A percentile compares a stretch with the other conserved stretches of the same genome.
Conservation (phyloP, 1,140 invertebrate species). For the Argopecten irradians region DNA sequence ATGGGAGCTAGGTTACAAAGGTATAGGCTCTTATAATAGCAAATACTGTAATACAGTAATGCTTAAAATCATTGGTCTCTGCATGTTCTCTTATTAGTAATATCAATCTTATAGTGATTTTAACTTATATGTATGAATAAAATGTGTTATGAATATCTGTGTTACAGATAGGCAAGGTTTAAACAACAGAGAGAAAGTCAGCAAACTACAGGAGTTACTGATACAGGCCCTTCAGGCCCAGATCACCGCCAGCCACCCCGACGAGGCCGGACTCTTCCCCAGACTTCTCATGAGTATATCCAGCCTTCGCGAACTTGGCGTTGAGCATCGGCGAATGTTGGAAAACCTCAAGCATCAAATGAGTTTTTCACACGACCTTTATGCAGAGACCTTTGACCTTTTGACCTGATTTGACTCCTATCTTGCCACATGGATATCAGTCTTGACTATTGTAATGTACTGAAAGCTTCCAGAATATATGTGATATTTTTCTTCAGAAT, state of each 20-base stretch:
- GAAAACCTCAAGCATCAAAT: conserved; percentile 72
- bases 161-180: conserved; percentile 72
- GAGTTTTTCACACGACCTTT: conserved; percentile 72
- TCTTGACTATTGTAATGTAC: conserved; percentile 16
- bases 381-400: conserved; percentile 75
- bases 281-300: conserved; percentile 76
- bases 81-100: too few relatives aligned
- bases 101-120: too few relatives aligned
- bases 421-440: not conserved
- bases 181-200: conserved; percentile 73
- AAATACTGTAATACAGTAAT: too few relatives aligned
- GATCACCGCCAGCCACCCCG: conserved; percentile 66
- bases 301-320: conserved; percentile 73
- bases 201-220: conserved; percentile 71
- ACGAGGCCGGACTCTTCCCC: conserved; percentile 73
- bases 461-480: conserved; percentile 6
- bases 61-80: too few relatives aligned
- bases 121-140: too few relatives aligned
- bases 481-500: conserved; percentile 18
- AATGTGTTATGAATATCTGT: too few relatives aligned
- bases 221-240: conserved; percentile 73
- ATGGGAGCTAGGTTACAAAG: too few relatives aligned
- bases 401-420: conserved; percentile 37
- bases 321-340: conserved; percentile 74
- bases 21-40: too few relatives aligned